Evolutionary conservation across 2,888 invertebrate species (phyloP).

Genomic region (Gari tellinella): DNA sequence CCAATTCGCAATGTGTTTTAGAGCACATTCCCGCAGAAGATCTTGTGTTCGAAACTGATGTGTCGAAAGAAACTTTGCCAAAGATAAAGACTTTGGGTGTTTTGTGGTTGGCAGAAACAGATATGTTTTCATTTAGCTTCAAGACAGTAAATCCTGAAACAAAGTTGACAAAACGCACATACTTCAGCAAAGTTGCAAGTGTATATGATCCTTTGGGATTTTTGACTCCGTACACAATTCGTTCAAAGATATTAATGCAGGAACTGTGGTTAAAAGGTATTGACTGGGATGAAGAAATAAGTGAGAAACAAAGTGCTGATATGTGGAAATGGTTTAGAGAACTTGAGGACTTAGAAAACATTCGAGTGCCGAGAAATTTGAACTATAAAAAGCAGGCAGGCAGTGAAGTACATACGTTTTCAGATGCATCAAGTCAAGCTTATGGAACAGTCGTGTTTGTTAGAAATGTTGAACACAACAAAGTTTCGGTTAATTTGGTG

Average conservation of each 20-base stretch:
- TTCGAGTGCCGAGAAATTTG: constrained; percentile 49
- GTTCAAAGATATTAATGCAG: constrained; percentile 71
- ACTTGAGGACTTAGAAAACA: constrained; percentile 34
- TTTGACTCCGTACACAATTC: constrained; percentile 60
- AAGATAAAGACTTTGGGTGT: constrained; percentile 56
- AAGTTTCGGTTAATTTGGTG: constrained; percentile 1
- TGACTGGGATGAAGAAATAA: constrained; percentile 72
- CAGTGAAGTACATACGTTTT: constrained; percentile 30
- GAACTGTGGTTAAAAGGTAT: constrained; percentile 65
- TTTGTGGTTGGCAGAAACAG: constrained; percentile 40
- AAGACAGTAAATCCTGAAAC: constrained; percentile 3
- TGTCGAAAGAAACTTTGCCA: constrained; percentile 37
- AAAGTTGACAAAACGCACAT: constrained; percentile 66
- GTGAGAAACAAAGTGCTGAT: not conserved
- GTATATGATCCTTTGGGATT: constrained; percentile 78
- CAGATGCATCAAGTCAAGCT: constrained; percentile 44
- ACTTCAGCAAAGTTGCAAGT: constrained; percentile 62
- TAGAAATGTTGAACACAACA: constrained; percentile 4
- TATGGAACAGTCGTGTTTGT: constrained; percentile 31
- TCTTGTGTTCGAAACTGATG: constrained; percentile 28
- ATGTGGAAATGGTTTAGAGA: not conserved
- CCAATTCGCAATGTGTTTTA: constrained; percentile 51
- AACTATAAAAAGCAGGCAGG: not conserved
- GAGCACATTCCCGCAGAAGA: constrained; percentile 41
- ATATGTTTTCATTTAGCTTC: constrained; percentile 32